phyloP scores from a whole-genome alignment of 1,140 invertebrate species.

The Adoxophyes honmai region DNA sequence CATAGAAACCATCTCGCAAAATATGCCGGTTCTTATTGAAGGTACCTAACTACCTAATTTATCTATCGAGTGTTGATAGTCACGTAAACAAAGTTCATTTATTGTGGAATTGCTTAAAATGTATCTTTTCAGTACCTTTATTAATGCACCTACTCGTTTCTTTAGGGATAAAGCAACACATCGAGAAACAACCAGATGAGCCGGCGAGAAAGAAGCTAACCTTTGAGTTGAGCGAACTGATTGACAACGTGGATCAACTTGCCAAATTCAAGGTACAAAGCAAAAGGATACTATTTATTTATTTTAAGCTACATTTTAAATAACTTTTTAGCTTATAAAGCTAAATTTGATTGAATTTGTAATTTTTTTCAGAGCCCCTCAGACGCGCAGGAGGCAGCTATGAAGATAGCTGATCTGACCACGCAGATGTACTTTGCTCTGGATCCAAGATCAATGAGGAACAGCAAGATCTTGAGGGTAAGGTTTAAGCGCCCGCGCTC shows the following conservation, averaged over 20 bases:
- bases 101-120: no score
- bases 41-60: conserved; percentile 27
- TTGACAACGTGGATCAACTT: conserved; percentile 34
- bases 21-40: conserved; percentile 35
- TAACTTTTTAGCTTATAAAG: no score
- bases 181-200: conserved; percentile 30
- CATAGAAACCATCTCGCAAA: conserved; percentile 31
- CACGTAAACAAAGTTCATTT: no score
- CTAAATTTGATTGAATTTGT: no score
- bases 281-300: background rate
- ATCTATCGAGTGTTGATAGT: no score
- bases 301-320: no score
- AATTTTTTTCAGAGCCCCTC: conserved; percentile 28
- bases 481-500: no score
- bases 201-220: conserved; percentile 43
- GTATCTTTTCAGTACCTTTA: no score
- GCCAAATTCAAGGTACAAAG: conserved; percentile 23
- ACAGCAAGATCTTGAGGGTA: no score
- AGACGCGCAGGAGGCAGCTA: conserved; percentile 40
- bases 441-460: conserved; percentile 21
- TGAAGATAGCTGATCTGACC: conserved; percentile 47
- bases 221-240: conserved; percentile 48
- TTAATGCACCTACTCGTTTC: background rate
- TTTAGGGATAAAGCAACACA: conserved; percentile 41
- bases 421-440: conserved; percentile 44